These are phyloP conservation scores for Mola mola DNA, from an alignment of 2,113 vertebrate genomes.

Conservation along the genomic window DNA sequence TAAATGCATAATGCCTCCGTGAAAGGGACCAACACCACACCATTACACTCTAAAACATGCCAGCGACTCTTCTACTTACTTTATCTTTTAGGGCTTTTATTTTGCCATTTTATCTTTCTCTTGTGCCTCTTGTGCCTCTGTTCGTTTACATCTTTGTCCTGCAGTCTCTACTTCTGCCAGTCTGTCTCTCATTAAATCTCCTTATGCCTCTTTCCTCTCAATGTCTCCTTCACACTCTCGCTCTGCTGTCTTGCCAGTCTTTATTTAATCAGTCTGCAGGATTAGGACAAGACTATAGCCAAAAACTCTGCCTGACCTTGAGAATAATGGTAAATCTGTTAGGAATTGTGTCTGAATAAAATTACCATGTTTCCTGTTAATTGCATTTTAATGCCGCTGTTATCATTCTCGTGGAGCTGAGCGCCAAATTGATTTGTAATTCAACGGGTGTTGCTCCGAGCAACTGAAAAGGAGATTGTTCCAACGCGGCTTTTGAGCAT, in stretches of 20 bases:
- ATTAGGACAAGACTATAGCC: conserved; percentile 34
- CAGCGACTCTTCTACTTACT: conserved; percentile 5
- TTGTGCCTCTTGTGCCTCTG: neutral
- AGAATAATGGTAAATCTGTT: conserved; percentile 37
- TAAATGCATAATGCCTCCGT: conserved; percentile 64
- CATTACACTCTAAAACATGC: conserved; percentile 59
- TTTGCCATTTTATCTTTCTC: conserved; percentile 4
- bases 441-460: conserved; percentile 24
- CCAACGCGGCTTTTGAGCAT: conserved; percentile 21
- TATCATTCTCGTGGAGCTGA: conserved; percentile 50
- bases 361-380: conserved; percentile 50
- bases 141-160: neutral
- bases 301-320: conserved; percentile 48
- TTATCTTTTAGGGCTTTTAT: neutral
- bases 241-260: conserved; percentile 6
- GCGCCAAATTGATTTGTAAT: conserved; percentile 65
- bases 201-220: neutral
- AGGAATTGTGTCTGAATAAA: conserved; percentile 43
- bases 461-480: conserved; percentile 43
- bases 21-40: conserved; percentile 69
- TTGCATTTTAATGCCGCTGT: conserved; percentile 66
- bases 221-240: conserved; percentile 32
- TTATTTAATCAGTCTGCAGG: conserved; percentile 39
- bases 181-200: conserved; percentile 35
- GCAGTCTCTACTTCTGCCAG: neutral